Evolutionary conservation across 2,113 vertebrate genomes (phyloP).

Genomic region (Rhinopomastus cyanomelas): DNA sequence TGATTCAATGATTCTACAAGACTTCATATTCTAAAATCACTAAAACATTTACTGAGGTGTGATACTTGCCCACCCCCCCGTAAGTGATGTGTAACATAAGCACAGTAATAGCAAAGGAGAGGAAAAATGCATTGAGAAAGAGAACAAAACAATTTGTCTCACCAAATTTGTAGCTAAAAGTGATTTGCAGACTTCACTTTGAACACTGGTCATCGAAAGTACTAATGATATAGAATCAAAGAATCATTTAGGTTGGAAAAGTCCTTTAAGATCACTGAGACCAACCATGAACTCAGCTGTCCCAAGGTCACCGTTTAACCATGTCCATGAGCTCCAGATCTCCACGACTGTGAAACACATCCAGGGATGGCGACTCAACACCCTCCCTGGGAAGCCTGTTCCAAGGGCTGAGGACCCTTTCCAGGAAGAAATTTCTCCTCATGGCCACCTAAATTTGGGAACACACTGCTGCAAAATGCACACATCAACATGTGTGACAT

Average conservation of each 20-base stretch:
- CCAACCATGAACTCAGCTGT: no score
- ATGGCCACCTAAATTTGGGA: not conserved
- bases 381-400: no score
- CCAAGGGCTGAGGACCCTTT: no score
- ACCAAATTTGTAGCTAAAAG: not conserved
- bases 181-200: not conserved
- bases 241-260: no score
- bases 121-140: not conserved
- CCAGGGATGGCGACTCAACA: no score
- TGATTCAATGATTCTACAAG: not conserved
- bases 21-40: not conserved
- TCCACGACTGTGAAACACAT: no score
- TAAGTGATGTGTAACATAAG: not conserved
- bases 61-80: not conserved
- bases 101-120: not conserved
- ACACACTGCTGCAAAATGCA: not conserved
- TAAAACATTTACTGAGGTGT: not conserved
- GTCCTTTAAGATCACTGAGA: no score
- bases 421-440: no score
- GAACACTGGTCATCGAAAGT: not conserved
- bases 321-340: no score
- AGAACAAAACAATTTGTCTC: accelerated
- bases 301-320: no score
- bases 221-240: not conserved
- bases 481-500: not conserved